phyloP scores from a whole-genome alignment of 1,140 invertebrate genomes.

The Zaprionus lachaisei region DNA sequence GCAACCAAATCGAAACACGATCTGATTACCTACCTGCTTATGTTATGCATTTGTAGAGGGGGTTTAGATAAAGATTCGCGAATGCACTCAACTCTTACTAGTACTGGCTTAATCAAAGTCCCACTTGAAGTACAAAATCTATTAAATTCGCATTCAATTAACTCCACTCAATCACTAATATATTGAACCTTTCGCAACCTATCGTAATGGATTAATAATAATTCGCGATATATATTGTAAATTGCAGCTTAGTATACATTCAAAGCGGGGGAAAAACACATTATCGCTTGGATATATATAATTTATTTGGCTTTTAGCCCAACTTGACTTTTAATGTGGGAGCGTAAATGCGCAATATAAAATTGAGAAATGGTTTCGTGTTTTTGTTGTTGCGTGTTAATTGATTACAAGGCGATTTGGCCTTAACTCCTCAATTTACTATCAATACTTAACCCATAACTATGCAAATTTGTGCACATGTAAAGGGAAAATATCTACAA shows the following conservation, averaged over 20 bases:
- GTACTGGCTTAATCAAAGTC: neutral
- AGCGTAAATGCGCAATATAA: conserved; percentile 37
- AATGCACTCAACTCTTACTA: neutral
- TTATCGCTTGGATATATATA: conserved; percentile 8
- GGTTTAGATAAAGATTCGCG: neutral
- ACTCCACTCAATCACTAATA: neutral
- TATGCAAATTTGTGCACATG: neutral
- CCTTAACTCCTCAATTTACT: neutral
- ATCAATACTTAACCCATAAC: conserved; percentile 1
- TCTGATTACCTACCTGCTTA: conserved; percentile 40
- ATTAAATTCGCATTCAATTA: neutral
- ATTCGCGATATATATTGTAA: neutral
- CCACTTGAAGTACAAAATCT: neutral
- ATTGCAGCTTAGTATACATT: neutral
- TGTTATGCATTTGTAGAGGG: neutral
- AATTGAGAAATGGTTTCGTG: neutral
- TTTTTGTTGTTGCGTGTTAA: conserved; percentile 12
- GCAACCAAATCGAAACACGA: conserved; percentile 37
- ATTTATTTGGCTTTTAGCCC: conserved; percentile 35
- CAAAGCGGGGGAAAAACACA: neutral
- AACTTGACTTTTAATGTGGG: conserved; percentile 8
- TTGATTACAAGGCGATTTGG: conserved; percentile 11
- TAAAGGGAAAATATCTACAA: neutral
- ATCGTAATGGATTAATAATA: conserved; percentile 5
- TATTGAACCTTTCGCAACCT: neutral